phyloP scores from a whole-genome alignment of 30 jellyfish, hydroid and myxozoan genomes.

The Pseudorhiza aurosa region DNA sequence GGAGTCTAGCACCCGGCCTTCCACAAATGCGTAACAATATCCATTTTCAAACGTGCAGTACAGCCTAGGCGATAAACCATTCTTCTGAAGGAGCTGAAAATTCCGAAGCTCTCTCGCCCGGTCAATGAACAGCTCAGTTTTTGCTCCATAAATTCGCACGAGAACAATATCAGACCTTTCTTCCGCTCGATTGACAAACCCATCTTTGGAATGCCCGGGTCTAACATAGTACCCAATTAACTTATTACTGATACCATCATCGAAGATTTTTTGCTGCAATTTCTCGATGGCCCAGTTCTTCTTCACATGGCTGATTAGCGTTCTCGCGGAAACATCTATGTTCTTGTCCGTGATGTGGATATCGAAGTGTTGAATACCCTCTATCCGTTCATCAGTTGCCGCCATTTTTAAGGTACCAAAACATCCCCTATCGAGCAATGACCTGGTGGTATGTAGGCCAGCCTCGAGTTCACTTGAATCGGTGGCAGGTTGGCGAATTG shows the following conservation, averaged over 20 bases:
- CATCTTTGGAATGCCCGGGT: slow-evolving; percentile 49
- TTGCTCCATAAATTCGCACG: slow-evolving; percentile 90
- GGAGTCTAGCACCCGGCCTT: slow-evolving; percentile 75
- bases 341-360: slow-evolving; percentile 79
- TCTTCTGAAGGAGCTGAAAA: slow-evolving; percentile 66
- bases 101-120: slow-evolving; percentile 92
- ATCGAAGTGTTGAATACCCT: slow-evolving; percentile 84
- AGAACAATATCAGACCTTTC: slow-evolving; percentile 84
- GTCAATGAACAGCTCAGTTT: slow-evolving; percentile 90
- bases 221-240: slow-evolving; percentile 74
- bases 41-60: slow-evolving; percentile 92
- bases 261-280: slow-evolving; percentile 79
- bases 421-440: neutral
- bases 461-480: slow-evolving; percentile 10
- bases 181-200: slow-evolving; percentile 15
- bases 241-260: slow-evolving; percentile 88
- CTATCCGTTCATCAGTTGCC: slow-evolving; percentile 54
- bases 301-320: slow-evolving; percentile 78
- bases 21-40: slow-evolving; percentile 77
- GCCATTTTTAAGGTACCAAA: slow-evolving; percentile 42
- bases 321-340: slow-evolving; percentile 63
- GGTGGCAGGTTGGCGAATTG: neutral
- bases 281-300: slow-evolving; percentile 79
- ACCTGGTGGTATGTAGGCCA: slow-evolving; percentile 8
- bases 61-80: slow-evolving; percentile 77